These are phyloP conservation scores for Heliconius aoede DNA, from an alignment of 2,888 invertebrate species.

Conservation along the genomic window DNA sequence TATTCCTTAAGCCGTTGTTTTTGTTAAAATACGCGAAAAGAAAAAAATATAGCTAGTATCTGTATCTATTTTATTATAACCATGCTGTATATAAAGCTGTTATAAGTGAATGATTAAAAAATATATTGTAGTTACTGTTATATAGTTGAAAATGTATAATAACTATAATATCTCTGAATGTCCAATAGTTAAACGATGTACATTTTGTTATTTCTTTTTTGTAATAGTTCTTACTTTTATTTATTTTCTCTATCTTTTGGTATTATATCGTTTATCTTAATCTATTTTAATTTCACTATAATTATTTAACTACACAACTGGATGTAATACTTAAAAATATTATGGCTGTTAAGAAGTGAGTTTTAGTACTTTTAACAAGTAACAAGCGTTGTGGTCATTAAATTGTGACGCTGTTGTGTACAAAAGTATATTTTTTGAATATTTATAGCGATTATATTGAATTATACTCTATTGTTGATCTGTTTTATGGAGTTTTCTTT, in stretches of 20 bases:
- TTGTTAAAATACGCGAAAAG: neutral
- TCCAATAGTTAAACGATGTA: neutral
- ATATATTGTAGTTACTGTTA: neutral
- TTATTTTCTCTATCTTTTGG: neutral
- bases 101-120: neutral
- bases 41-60: neutral
- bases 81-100: slow-evolving; percentile 12
- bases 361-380: slow-evolving; percentile 5
- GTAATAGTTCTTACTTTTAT: neutral
- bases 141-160: neutral
- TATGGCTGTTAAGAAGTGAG: neutral
- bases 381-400: slow-evolving; percentile 44
- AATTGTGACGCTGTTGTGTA: slow-evolving; percentile 48
- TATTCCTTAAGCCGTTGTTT: neutral
- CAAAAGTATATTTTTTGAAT: slow-evolving; percentile 70
- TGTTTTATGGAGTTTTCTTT: slow-evolving; percentile 58
- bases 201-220: slow-evolving; percentile 1
- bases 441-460: slow-evolving; percentile 60
- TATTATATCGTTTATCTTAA: neutral
- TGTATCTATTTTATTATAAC: slow-evolving; percentile 1
- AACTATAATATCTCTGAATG: neutral
- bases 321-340: neutral
- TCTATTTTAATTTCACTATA: too few relatives aligned
- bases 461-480: slow-evolving; percentile 74
- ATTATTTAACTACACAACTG: neutral